Evolutionary conservation across 2,888 invertebrate species (phyloP), one percentile per base, ranked within the genome.

Genomic region (Linnaemya vulpina): DNA sequence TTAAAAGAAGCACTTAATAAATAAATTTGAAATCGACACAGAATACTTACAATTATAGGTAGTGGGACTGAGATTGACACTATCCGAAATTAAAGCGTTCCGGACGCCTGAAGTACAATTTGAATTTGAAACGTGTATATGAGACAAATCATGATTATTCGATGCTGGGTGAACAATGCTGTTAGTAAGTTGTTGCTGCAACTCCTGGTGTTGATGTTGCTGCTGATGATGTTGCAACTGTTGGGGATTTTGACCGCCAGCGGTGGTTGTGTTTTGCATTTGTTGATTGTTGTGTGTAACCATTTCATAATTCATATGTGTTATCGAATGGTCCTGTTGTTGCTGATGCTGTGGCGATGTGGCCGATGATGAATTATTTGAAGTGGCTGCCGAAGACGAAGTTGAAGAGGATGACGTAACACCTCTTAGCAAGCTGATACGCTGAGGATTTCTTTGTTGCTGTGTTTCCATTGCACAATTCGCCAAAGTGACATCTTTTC

Each of bases 51-150:
- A 90, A 86, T 86, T 88, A 63, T 88, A 87, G 63, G 88, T 86
- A 70, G 87, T 87, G 65, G 90, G 90, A 87, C 90, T 96, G 90
- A 96, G 95, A 92, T 96, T 96, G 90, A 96, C 96, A 89, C 95
- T 94, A 92, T 96, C 96, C 83, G 95, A 94, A 86, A 97, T 94
- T 86, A 97, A 85, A 35, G 96, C 95, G 92, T 95, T 95, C 88
- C 94, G 89, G 80, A 88, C 88, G 84, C 84, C 84, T 85, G 87
- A 60, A 78, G 75, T 84, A 77, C 85, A 84, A 86, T 87, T 84
- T 74, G 87, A 83, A 86, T 85, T 79, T 63, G 85, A 78, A 68
- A 78, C 60, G 40, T 83, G 76, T 49, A 82, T 77, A 17, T 81
- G 70, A 53, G 78, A 70, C n/a, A 70, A 17, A 67, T 17, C 73